Conservation (phyloP, 2,113 vertebrate genomes). For the Centropus unirufus region DNA sequence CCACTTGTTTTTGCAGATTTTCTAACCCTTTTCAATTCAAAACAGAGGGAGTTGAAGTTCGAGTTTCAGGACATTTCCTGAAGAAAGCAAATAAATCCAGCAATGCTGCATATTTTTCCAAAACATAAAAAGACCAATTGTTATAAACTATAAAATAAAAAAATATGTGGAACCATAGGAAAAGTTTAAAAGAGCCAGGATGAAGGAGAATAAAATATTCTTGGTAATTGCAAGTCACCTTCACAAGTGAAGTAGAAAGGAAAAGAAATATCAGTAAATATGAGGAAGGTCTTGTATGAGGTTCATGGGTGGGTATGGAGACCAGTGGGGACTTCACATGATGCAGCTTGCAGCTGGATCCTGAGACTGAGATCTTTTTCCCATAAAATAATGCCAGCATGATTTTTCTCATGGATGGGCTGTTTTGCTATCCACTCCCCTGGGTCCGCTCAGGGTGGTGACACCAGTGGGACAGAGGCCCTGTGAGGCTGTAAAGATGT, state of each 20-base stretch:
- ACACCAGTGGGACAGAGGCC: background rate
- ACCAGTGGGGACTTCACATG: background rate
- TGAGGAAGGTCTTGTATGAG: background rate
- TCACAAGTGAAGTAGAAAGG: background rate
- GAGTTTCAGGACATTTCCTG: background rate
- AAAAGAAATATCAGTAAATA: background rate
- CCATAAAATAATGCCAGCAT: rapidly evolving
- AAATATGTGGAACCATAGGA: background rate
- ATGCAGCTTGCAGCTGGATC: background rate
- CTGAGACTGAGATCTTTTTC: background rate
- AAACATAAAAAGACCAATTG: background rate
- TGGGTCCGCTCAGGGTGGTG: background rate
- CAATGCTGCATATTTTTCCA: background rate
- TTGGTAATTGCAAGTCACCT: background rate
- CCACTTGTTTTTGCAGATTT: background rate
- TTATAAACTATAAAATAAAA: background rate
- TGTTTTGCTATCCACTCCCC: background rate
- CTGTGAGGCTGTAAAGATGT: background rate
- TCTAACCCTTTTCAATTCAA: background rate
- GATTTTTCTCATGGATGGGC: background rate
- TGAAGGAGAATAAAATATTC: background rate
- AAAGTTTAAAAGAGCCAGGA: background rate
- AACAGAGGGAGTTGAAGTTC: background rate
- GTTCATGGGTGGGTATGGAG: background rate
- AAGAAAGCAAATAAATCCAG: background rate